Conservation (phyloP, 2,113 vertebrate genomes). For the Phrynosoma platyrhinos region DNA sequence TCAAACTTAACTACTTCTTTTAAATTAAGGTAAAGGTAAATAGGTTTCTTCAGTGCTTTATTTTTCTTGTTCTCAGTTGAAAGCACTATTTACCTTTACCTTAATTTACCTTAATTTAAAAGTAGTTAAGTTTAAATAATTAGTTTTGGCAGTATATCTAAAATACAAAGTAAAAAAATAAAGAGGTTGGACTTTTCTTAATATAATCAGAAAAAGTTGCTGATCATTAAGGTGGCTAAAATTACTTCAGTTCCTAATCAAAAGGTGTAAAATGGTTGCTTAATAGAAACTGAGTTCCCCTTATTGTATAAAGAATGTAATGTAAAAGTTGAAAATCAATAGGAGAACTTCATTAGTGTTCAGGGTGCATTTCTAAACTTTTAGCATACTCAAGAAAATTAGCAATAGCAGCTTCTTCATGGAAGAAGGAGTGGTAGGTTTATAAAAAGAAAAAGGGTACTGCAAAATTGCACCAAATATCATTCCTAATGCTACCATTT, state of each 20-base stretch:
- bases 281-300: neutral
- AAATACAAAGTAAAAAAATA: neutral
- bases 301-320: slow-evolving; percentile 4
- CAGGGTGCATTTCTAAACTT: neutral
- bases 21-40: too few relatives aligned
- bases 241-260: slow-evolving; percentile 1
- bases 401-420: neutral
- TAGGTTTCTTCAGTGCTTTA: too few relatives aligned
- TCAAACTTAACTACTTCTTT: too few relatives aligned
- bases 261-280: neutral
- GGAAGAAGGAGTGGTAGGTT: neutral
- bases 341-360: slow-evolving; percentile 7
- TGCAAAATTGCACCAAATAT: neutral
- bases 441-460: neutral
- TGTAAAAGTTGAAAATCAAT: neutral
- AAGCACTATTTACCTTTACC: too few relatives aligned
- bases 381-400: neutral
- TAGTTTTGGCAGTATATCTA: neutral
- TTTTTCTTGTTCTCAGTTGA: too few relatives aligned
- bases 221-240: neutral
- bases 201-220: neutral
- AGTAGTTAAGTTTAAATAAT: too few relatives aligned
- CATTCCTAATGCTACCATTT: neutral
- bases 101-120: too few relatives aligned
- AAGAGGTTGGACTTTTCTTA: neutral